Evolutionary conservation across 2,113 vertebrate species (phyloP), one percentile per base, ranked within the genome.

Genomic region (Scartelaos histophorus): DNA sequence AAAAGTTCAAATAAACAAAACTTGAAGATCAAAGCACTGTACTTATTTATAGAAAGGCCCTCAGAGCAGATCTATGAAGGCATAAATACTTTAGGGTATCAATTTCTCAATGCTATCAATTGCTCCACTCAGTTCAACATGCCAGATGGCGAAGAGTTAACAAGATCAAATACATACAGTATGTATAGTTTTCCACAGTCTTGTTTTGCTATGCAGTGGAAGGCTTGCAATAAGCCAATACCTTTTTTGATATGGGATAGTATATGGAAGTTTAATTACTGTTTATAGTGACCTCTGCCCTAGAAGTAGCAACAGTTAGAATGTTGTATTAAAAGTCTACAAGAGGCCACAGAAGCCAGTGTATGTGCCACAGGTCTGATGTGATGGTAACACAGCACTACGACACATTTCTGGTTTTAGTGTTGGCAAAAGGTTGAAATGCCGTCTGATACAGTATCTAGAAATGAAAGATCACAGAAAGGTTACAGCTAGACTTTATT

Each of bases 301-400:
- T 54, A 79, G 69, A 79, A 68, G 60, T 71, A 73, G 78, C 54
- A 64, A 80, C 22, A 68, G 60, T 29, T 66, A 29, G 12, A 56
- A 54, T 89, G 46, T 69, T 79, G 80, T 82, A 85, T 19, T 75
- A 62, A 53, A 12, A 78, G 80, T 69, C 85, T 77, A 67, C 72
- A 75, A 57, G 61, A 73, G 12, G 65, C 15, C 35, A 2, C 43
- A 16, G 58, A 68, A 79, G 67, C 73, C 82, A 79, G 61, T 61
- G 34, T 43, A 43, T 70, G 62, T 71, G 29, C 9, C 1, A 61
- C 57, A 13, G 13, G 66, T 22, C 57, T 45, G 66, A 22, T 1
- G 70, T 73, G 76, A 79, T 82, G 74, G 79, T 87, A 84, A 87
- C 29, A 38, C 54, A 86, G 83, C 76, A 71, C 80, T 74, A 73